Percentiles rank a stretch among this genome's conserved stretches.
These are phyloP conservation scores for Phthorimaea operculella DNA, from an alignment of 1,140 invertebrate species.

Conservation along the genomic window DNA sequence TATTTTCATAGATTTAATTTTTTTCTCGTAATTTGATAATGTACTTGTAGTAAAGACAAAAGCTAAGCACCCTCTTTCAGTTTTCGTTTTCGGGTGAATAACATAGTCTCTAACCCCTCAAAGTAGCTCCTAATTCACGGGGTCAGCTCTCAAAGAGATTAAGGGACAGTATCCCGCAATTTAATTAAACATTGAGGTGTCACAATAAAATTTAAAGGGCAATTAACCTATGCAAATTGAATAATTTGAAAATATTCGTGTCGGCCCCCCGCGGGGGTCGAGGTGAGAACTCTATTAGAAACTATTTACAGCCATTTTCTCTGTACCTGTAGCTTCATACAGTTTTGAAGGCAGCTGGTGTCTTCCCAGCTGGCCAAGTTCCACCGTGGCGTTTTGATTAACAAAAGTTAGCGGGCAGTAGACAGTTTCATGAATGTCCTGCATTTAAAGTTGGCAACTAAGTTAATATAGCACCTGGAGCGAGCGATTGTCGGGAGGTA, in stretches of 20 bases:
- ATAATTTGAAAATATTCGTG: slow-evolving; percentile 40
- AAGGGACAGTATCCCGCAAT: not conserved
- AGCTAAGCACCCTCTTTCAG: not conserved
- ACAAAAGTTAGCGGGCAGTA: slow-evolving; percentile 42
- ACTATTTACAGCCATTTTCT: slow-evolving; percentile 30
- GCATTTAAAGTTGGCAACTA: slow-evolving; percentile 25
- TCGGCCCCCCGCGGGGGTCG: slow-evolving; percentile 26
- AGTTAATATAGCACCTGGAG: not conserved
- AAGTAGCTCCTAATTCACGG: no score
- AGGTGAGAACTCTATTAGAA: slow-evolving; percentile 34
- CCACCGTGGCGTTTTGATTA: slow-evolving; percentile 44
- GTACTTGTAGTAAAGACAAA: not conserved
- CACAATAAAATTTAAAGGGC: slow-evolving; percentile 17
- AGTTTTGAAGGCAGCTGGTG: no score
- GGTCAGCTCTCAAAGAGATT: not conserved
- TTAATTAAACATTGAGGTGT: slow-evolving; percentile 1
- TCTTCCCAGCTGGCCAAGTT: not conserved
- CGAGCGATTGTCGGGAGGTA: not conserved
- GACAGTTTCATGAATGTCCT: slow-evolving; percentile 45
- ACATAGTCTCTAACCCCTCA: not conserved
- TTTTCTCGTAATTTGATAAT: no score
- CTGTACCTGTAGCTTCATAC: no score
- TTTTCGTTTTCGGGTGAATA: not conserved
- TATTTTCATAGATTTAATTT: no score
- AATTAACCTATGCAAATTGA: slow-evolving; percentile 40